phyloP scores from a whole-genome alignment of 1,140 invertebrate genomes.

The Achatina immaculata region DNA sequence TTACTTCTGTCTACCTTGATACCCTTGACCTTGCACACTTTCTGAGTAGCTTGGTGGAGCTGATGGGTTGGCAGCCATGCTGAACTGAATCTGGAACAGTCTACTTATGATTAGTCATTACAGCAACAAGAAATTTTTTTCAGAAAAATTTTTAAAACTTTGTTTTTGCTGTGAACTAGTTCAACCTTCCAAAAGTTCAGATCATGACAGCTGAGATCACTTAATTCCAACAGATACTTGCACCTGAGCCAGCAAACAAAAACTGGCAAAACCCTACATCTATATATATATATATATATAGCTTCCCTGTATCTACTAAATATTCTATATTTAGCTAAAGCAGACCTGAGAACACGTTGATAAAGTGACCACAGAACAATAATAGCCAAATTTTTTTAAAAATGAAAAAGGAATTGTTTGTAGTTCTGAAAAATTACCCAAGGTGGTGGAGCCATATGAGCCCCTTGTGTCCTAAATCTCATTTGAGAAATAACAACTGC shows the following conservation, averaged over 20 bases:
- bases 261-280: too few species aligned
- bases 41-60: slow-evolving; percentile 8
- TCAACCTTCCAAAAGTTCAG: not conserved
- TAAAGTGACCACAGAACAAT: too few species aligned
- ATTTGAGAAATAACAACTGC: too few species aligned
- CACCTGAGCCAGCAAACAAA: not conserved
- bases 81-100: not conserved
- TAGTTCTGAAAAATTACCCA: too few species aligned
- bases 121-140: not conserved
- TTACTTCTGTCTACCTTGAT: not conserved
- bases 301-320: too few species aligned
- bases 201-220: not conserved
- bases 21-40: not conserved
- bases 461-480: too few species aligned
- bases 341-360: too few species aligned
- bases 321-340: too few species aligned
- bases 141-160: not conserved
- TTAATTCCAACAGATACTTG: not conserved
- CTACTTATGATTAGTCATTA: not conserved
- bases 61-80: not conserved
- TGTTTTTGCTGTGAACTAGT: not conserved
- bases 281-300: too few species aligned
- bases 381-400: too few species aligned
- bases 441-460: too few species aligned
- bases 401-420: too few species aligned